Evolutionary conservation across 1,140 invertebrate species (phyloP).

Genomic region (Littorina saxatilis): DNA sequence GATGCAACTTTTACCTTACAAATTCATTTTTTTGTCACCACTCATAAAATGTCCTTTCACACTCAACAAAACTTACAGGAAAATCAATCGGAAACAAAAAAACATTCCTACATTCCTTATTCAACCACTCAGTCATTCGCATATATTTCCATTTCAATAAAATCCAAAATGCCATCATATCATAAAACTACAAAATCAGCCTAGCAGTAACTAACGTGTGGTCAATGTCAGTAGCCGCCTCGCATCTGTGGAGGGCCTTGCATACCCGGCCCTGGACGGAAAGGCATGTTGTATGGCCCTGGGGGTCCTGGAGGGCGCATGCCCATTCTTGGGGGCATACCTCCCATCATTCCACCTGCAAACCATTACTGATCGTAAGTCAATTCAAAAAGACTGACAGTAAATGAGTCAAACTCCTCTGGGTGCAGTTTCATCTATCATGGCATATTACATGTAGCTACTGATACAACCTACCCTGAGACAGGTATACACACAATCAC

Average conservation of each 20-base stretch:
- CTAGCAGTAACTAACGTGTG: slow-evolving; percentile 26
- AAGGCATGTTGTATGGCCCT: slow-evolving; percentile 35
- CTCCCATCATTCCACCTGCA: slow-evolving; percentile 28
- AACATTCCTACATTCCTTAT: not conserved
- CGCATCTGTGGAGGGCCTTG: slow-evolving; percentile 31
- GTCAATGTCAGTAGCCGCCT: slow-evolving; percentile 14
- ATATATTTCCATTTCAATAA: too few relatives aligned
- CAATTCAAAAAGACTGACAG: too few relatives aligned
- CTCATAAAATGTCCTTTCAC: not conserved
- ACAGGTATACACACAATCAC: too few relatives aligned
- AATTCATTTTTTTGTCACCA: not conserved
- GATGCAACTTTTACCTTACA: not conserved
- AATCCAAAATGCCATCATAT: too few relatives aligned
- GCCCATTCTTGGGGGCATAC: slow-evolving; percentile 32
- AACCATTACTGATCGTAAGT: too few relatives aligned
- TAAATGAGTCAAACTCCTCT: too few relatives aligned
- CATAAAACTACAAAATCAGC: not conserved
- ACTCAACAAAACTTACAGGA: too few relatives aligned
- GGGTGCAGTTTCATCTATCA: too few relatives aligned
- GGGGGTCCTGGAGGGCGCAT: slow-evolving; percentile 35
- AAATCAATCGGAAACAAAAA: too few relatives aligned
- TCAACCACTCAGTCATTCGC: not conserved
- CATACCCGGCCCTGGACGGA: slow-evolving; percentile 35
- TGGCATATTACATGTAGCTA: too few relatives aligned
- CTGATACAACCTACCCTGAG: too few relatives aligned